phyloP scores from a whole-genome alignment of 2,113 vertebrate genomes.

The Jaculus jaculus region DNA sequence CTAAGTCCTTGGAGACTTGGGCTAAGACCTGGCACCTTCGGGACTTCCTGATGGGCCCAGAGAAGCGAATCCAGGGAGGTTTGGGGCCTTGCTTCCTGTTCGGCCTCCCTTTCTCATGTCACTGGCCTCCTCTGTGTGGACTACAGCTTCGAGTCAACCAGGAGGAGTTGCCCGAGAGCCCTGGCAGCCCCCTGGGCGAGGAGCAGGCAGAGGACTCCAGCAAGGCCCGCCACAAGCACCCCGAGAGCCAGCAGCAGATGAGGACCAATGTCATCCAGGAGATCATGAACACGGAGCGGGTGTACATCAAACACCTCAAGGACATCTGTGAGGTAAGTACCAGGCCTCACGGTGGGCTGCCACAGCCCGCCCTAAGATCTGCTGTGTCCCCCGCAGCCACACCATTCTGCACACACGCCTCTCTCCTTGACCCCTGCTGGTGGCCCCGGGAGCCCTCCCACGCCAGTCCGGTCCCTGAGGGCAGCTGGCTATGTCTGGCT shows the following conservation, averaged over 20 bases:
- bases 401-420: neutral
- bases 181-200: slow-evolving; percentile 85
- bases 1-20: neutral
- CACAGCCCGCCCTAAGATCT: too few species aligned
- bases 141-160: slow-evolving; percentile 97
- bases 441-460: too few species aligned
- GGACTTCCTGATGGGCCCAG: accelerated
- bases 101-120: neutral
- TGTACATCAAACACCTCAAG: slow-evolving; percentile 98
- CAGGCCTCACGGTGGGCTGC: neutral
- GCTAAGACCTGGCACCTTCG: neutral
- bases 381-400: neutral
- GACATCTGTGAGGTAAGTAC: slow-evolving; percentile 95
- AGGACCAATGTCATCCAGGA: slow-evolving; percentile 97
- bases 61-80: neutral
- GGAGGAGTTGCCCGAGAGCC: slow-evolving; percentile 88
- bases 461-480: too few species aligned
- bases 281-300: slow-evolving; percentile 97
- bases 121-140: slow-evolving; percentile 59
- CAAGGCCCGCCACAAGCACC: slow-evolving; percentile 86
- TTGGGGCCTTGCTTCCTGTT: neutral
- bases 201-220: slow-evolving; percentile 83
- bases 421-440: neutral
- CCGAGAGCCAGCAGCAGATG: slow-evolving; percentile 95
- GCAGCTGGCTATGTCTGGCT: too few species aligned